phyloP scores from a whole-genome alignment of 2,888 invertebrate genomes.

The Allacma fusca region DNA sequence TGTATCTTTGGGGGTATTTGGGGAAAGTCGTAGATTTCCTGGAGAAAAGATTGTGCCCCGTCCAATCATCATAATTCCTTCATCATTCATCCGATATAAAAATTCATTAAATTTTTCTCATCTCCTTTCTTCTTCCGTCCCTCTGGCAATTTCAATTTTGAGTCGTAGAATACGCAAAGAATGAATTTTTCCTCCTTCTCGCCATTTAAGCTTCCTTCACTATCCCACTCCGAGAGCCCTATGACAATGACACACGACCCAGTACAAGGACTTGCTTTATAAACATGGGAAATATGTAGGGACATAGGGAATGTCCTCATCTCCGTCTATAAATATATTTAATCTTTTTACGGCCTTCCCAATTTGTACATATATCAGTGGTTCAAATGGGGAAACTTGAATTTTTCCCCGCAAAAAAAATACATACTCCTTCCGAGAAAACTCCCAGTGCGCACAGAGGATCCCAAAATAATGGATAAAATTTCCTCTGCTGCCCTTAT shows the following conservation, averaged over 20 bases:
- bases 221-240: not conserved
- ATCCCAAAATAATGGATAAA: too few species aligned
- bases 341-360: constrained; percentile 36
- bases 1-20: too few species aligned
- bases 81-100: constrained; percentile 55
- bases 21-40: not conserved
- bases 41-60: constrained; percentile 40
- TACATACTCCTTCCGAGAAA: too few species aligned
- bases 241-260: constrained; percentile 45
- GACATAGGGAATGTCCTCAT: not conserved
- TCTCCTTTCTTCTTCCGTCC: constrained; percentile 33
- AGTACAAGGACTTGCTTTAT: not conserved
- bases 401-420: not conserved
- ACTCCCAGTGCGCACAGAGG: too few species aligned
- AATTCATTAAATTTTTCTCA: constrained; percentile 54
- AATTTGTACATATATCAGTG: not conserved
- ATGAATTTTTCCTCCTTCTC: constrained; percentile 13
- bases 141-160: constrained; percentile 48
- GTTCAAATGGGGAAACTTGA: not conserved
- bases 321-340: constrained; percentile 36
- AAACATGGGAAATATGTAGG: too few species aligned
- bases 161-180: constrained; percentile 28
- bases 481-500: too few species aligned
- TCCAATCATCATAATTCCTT: constrained; percentile 54
- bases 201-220: constrained; percentile 40